Evolutionary conservation across 2,113 vertebrate species (phyloP).

Genomic region (Oncorhynchus nerka): DNA sequence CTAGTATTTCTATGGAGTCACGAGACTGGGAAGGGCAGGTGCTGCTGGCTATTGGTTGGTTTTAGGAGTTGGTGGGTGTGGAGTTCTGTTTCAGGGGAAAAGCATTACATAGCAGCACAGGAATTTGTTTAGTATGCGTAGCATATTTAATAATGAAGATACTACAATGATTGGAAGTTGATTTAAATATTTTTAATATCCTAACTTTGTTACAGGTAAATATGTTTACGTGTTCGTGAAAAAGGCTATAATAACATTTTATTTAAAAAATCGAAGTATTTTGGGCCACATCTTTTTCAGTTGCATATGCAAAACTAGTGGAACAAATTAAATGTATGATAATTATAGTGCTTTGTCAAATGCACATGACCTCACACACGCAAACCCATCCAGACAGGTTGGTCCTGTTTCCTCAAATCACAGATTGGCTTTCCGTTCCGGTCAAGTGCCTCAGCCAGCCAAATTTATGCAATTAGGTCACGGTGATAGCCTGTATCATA

Average conservation of each 20-base stretch:
- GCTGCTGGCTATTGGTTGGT: conserved; percentile 3
- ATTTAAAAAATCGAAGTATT: too few relatives aligned
- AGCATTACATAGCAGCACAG: too few relatives aligned
- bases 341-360: conserved; percentile 10
- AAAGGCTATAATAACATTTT: too few relatives aligned
- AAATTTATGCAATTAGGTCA: conserved; percentile 78
- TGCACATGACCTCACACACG: conserved; percentile 31
- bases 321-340: background rate
- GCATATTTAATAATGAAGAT: too few relatives aligned
- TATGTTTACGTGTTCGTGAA: too few relatives aligned
- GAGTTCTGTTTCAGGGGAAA: too few relatives aligned
- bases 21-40: background rate
- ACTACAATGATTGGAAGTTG: too few relatives aligned
- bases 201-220: too few relatives aligned
- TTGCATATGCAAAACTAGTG: too few relatives aligned
- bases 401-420: conserved; percentile 63
- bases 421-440: conserved; percentile 59
- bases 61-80: background rate
- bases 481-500: conserved; percentile 41
- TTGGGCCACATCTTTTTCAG: too few relatives aligned
- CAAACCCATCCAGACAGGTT: conserved; percentile 36
- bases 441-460: conserved; percentile 71
- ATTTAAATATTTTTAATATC: too few relatives aligned
- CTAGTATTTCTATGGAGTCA: conserved; percentile 14
- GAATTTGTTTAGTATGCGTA: too few relatives aligned